A percentile compares a stretch with the other conserved stretches of the same genome.
phyloP scores from a whole-genome alignment of 23 tunicate species.

The Halocynthia aurantium region DNA sequence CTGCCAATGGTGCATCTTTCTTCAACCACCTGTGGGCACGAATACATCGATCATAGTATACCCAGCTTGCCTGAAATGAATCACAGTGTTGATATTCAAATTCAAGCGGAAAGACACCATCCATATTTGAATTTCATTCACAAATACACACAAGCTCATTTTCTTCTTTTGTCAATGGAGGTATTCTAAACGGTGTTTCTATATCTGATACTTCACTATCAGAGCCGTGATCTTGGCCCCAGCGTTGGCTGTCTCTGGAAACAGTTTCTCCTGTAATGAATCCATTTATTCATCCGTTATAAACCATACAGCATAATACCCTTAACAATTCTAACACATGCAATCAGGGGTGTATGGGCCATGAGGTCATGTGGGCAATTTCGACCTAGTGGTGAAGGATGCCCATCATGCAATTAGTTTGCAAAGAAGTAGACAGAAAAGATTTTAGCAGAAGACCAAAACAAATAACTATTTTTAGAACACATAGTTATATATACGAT shows the following conservation, averaged over 20 bases:
- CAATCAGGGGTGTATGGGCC: no score
- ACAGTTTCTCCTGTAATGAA: slow-evolving; percentile 6
- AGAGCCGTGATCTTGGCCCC: slow-evolving; percentile 4
- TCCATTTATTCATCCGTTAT: not conserved
- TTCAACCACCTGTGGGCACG: slow-evolving; percentile 16
- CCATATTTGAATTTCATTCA: not conserved
- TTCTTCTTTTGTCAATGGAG: not conserved
- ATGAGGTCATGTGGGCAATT: no score
- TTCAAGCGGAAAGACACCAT: not conserved
- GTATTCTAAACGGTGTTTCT: not conserved
- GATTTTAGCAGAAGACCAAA: no score
- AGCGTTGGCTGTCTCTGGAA: not conserved
- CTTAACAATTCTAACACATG: no score
- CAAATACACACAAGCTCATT: not conserved
- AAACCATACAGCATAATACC: no score
- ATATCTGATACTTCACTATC: not conserved
- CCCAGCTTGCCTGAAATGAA: slow-evolving; percentile 18
- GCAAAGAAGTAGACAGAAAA: no score
- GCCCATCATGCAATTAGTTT: no score
- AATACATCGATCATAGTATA: slow-evolving; percentile 19
- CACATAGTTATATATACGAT: no score
- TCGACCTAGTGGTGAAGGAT: no score
- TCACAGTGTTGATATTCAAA: not conserved
- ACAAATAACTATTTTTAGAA: no score
- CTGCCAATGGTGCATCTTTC: not conserved